Evolutionary conservation across 2,888 invertebrate species (phyloP).

Genomic region (Hypercompe scribonia): DNA sequence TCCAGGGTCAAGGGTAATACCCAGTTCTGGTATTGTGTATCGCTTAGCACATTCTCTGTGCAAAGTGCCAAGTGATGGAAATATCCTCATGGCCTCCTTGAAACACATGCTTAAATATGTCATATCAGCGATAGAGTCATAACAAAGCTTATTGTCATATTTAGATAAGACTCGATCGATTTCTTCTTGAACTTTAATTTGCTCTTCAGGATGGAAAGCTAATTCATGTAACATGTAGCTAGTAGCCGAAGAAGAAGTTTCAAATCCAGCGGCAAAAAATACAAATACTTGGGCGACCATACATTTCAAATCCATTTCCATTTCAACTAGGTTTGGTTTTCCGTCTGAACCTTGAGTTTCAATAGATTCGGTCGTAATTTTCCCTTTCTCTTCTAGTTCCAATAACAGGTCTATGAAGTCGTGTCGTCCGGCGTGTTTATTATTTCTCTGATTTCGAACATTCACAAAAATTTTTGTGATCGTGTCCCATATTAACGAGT

Average conservation of each 20-base stretch:
- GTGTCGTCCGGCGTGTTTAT: constrained; percentile 64
- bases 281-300: constrained; percentile 70
- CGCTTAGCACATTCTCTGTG: constrained; percentile 62
- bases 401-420: constrained; percentile 70
- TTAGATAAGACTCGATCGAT: constrained; percentile 67
- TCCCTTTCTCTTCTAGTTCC: constrained; percentile 63
- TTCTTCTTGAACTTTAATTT: constrained; percentile 68
- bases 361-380: constrained; percentile 67
- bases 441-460: constrained; percentile 64
- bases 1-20: constrained; percentile 66
- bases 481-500: constrained; percentile 41
- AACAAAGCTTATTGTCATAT: constrained; percentile 68
- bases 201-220: constrained; percentile 72
- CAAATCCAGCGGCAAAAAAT: constrained; percentile 80
- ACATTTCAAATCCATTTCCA: constrained; percentile 61
- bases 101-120: constrained; percentile 61
- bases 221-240: constrained; percentile 72
- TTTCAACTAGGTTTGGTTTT: constrained; percentile 55
- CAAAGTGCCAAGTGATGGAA: constrained; percentile 65
- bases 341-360: constrained; percentile 64
- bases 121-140: constrained; percentile 70
- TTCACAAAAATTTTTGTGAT: constrained; percentile 55
- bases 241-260: constrained; percentile 78
- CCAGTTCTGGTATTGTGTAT: constrained; percentile 61
- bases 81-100: constrained; percentile 69